phyloP scores from a whole-genome alignment of 2,888 invertebrate species.

The Rhagium mordax region DNA sequence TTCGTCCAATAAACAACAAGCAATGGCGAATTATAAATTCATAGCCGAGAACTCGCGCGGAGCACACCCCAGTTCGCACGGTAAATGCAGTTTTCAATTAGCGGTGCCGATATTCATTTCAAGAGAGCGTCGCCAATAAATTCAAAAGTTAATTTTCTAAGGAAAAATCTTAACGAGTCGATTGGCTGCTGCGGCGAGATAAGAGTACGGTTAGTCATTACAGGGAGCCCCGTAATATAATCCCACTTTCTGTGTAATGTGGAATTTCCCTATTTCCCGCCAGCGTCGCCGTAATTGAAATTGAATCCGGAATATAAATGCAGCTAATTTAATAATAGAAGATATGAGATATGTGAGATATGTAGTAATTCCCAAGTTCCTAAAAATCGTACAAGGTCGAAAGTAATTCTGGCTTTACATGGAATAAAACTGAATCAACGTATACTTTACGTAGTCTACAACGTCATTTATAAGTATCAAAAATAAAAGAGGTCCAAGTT shows the following conservation, averaged over 20 bases:
- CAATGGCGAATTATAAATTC: neutral
- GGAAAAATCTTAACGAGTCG: constrained; percentile 49
- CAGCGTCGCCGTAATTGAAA: neutral
- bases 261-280: constrained; percentile 26
- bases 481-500: too few species aligned
- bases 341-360: too few species aligned
- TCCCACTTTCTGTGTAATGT: constrained; percentile 50
- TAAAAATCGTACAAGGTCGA: too few species aligned
- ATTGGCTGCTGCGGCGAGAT: constrained; percentile 56
- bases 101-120: constrained; percentile 48
- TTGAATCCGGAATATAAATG: neutral
- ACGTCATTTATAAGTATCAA: too few species aligned
- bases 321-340: neutral
- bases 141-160: constrained; percentile 45
- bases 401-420: too few species aligned
- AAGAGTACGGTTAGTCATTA: constrained; percentile 58
- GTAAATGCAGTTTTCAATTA: constrained; percentile 56
- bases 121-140: constrained; percentile 42
- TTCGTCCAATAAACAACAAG: neutral
- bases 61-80: neutral
- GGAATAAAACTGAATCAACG: too few species aligned
- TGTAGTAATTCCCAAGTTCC: too few species aligned
- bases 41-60: neutral
- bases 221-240: constrained; percentile 55
- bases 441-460: too few species aligned